These are phyloP conservation scores for Eupithecia dodoneata DNA, from an alignment of 2,888 invertebrate genomes.

Conservation along the genomic window DNA sequence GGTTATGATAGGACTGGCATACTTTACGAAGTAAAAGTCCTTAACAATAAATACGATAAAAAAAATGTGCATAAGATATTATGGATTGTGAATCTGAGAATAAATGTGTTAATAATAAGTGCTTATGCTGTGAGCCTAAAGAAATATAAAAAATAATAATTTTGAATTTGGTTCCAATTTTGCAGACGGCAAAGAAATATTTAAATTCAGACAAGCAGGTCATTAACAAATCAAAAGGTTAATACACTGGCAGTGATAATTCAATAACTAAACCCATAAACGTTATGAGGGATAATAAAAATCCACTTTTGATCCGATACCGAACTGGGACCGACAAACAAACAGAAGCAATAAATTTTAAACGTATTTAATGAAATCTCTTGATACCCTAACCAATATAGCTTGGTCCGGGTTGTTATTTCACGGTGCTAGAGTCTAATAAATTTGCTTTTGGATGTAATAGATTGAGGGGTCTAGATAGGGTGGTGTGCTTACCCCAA, in stretches of 20 bases:
- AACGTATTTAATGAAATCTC: slow-evolving; percentile 75
- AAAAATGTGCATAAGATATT: too few species aligned
- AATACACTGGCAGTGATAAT: slow-evolving; percentile 54
- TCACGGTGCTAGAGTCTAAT: slow-evolving; percentile 20
- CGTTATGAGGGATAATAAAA: slow-evolving; percentile 71
- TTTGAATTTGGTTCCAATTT: too few species aligned
- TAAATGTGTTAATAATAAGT: too few species aligned
- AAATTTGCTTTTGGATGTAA: slow-evolving; percentile 16
- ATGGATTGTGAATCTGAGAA: too few species aligned
- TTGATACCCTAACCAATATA: slow-evolving; percentile 54
- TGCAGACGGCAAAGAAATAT: background rate
- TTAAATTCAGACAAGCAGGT: slow-evolving; percentile 9
- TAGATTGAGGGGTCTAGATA: slow-evolving; percentile 48
- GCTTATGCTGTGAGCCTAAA: too few species aligned
- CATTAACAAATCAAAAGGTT: slow-evolving; percentile 39
- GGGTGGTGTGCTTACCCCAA: slow-evolving; percentile 60
- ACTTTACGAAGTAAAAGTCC: too few species aligned
- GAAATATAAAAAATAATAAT: too few species aligned
- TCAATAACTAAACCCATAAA: slow-evolving; percentile 68
- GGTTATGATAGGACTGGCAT: too few species aligned
- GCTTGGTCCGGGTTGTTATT: slow-evolving; percentile 44
- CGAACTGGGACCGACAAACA: slow-evolving; percentile 70
- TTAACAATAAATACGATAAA: too few species aligned
- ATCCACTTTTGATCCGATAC: slow-evolving; percentile 72
- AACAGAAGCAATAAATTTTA: slow-evolving; percentile 76